Evolutionary conservation across 2,113 vertebrate species (phyloP).

Genomic region (Microcebus murinus): DNA sequence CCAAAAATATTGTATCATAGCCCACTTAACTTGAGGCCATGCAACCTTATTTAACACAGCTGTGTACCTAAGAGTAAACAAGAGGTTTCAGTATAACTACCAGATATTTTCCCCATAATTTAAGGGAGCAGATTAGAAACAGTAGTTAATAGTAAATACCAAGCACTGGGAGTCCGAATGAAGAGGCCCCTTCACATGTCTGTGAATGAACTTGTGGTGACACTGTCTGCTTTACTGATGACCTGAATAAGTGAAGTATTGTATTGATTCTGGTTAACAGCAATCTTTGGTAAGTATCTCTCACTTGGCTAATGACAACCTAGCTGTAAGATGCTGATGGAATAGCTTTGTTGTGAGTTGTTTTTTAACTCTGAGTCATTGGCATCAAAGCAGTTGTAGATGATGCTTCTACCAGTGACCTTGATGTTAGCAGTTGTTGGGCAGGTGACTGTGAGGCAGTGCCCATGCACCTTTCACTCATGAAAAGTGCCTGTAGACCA

Average conservation of each 20-base stretch:
- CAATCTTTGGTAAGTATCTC: background rate
- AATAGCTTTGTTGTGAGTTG: background rate
- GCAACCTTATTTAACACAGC: background rate
- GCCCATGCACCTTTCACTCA: background rate
- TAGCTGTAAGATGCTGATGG: background rate
- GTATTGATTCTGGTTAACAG: background rate
- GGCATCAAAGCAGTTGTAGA: slow-evolving; percentile 12
- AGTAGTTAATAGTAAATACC: background rate
- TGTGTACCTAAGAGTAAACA: background rate
- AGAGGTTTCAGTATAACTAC: background rate
- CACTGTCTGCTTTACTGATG: background rate
- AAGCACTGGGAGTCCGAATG: background rate
- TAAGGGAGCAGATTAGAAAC: background rate
- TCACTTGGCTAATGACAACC: background rate
- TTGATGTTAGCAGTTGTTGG: background rate
- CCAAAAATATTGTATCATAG: background rate
- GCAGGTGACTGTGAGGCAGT: background rate
- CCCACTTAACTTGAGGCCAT: background rate
- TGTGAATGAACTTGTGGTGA: background rate
- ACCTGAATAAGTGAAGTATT: background rate
- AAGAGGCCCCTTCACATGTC: background rate
- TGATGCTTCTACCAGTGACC: background rate
- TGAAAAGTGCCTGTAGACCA: background rate
- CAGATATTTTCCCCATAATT: background rate
- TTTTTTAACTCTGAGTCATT: slow-evolving; percentile 53